Evolutionary conservation across 1,140 invertebrate genomes (phyloP).

Genomic region (Acromyrmex echinatior): DNA sequence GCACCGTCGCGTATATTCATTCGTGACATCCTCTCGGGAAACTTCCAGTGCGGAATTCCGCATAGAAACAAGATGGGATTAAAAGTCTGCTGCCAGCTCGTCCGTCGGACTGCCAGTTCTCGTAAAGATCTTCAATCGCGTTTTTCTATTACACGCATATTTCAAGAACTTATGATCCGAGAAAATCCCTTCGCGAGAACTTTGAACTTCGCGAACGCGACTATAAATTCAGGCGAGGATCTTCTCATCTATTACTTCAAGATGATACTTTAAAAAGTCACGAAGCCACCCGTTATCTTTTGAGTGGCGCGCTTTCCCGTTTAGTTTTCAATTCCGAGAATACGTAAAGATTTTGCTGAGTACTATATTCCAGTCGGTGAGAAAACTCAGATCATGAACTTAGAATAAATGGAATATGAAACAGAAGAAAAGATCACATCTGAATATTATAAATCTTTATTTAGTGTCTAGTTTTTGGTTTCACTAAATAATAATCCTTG

Average conservation of each 20-base stretch:
- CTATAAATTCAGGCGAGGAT: conserved; percentile 57
- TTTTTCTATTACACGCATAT: conserved; percentile 56
- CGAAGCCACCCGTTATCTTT: conserved; percentile 50
- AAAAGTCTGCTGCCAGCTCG: conserved; percentile 19
- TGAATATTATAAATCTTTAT: conserved; percentile 7
- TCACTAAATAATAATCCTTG: not conserved
- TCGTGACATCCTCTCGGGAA: conserved; percentile 5
- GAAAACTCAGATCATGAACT: conserved; percentile 15
- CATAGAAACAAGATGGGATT: conserved; percentile 35
- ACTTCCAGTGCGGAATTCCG: not conserved
- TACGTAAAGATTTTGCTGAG: conserved; percentile 46
- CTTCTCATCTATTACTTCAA: conserved; percentile 53
- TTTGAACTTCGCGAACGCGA: conserved; percentile 50
- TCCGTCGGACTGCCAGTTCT: not conserved
- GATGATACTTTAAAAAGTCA: conserved; percentile 64
- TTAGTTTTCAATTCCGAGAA: conserved; percentile 53
- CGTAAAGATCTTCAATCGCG: conserved; percentile 44
- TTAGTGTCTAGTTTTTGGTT: not conserved
- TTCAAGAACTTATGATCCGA: conserved; percentile 57
- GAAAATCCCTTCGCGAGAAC: conserved; percentile 48
- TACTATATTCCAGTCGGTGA: not conserved
- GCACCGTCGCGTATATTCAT: not conserved
- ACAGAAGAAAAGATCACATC: not conserved
- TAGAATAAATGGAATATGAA: not conserved
- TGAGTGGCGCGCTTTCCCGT: conserved; percentile 31